These are phyloP conservation scores for Scaptomyza hsui DNA, from an alignment of 1,140 invertebrate genomes.

Conservation along the genomic window DNA sequence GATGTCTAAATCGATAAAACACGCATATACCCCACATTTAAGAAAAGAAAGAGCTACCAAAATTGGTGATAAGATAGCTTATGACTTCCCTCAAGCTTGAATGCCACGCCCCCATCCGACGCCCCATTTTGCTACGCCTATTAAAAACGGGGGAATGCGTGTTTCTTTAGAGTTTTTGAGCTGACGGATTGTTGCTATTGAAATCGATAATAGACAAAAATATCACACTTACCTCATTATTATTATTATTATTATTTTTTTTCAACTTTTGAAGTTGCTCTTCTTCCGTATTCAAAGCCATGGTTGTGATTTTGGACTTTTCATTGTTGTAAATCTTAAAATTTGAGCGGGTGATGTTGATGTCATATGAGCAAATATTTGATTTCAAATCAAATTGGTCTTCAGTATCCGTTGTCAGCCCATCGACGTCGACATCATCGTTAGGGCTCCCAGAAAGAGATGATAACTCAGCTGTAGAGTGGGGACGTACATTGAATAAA, in stretches of 20 bases:
- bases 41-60: no score
- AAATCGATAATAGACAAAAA: no score
- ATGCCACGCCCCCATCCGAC: no score
- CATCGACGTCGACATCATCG: slow-evolving; percentile 59
- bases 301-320: slow-evolving; percentile 12
- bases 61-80: no score
- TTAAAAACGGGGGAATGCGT: no score
- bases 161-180: no score
- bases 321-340: slow-evolving; percentile 22
- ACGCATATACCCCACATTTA: no score
- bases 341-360: slow-evolving; percentile 34
- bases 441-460: slow-evolving; percentile 46
- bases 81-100: no score
- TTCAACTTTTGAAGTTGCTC: slow-evolving; percentile 8
- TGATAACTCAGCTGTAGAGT: slow-evolving; percentile 10
- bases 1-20: no score
- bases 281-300: neutral
- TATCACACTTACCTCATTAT: slow-evolving; percentile 35
- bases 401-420: slow-evolving; percentile 57
- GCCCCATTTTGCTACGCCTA: no score
- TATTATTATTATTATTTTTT: no score
- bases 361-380: slow-evolving; percentile 39
- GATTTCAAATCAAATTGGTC: slow-evolving; percentile 53
- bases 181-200: no score
- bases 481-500: slow-evolving; percentile 16